Conservation (phyloP, 1,140 invertebrate species). For the Rhynchophorus ferrugineus region DNA sequence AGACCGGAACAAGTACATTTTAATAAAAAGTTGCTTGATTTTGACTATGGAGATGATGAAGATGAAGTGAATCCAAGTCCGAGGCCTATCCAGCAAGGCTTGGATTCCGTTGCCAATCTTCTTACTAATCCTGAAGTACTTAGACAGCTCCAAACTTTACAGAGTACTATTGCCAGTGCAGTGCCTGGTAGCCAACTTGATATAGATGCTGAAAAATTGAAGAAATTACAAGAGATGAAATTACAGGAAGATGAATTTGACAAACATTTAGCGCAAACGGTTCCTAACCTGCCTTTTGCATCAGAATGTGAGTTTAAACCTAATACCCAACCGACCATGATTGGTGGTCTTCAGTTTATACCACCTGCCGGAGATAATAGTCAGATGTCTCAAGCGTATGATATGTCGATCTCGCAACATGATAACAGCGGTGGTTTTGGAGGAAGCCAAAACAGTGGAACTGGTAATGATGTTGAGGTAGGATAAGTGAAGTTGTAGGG, state of each 20-base stretch:
- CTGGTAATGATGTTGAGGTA: conserved; percentile 43
- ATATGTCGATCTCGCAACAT: conserved; percentile 11
- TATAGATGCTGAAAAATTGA: conserved; percentile 62
- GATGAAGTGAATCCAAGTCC: conserved; percentile 42
- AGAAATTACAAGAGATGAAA: conserved; percentile 62
- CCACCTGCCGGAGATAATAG: conserved; percentile 41
- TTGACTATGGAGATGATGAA: conserved; percentile 79
- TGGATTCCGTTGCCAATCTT: conserved; percentile 42
- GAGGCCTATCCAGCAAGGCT: conserved; percentile 20
- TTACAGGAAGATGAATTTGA: conserved; percentile 73
- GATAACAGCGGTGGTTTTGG: conserved; percentile 33
- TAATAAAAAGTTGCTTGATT: conserved; percentile 72
- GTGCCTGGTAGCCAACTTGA: conserved; percentile 47
- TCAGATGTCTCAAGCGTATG: conserved; percentile 17
- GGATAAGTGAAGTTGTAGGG: no score
- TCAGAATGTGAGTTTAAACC: conserved; percentile 60
- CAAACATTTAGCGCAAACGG: conserved; percentile 64
- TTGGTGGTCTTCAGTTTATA: conserved; percentile 42
- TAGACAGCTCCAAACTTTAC: conserved; percentile 60
- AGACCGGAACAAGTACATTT: conserved; percentile 48
- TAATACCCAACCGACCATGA: conserved; percentile 40
- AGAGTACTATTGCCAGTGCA: conserved; percentile 41
- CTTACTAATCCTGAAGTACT: conserved; percentile 69
- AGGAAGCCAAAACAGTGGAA: conserved; percentile 34
- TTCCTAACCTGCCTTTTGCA: conserved; percentile 59